Evolutionary conservation across 2,888 invertebrate species (phyloP).

Genomic region (Lepidonotus clava): DNA sequence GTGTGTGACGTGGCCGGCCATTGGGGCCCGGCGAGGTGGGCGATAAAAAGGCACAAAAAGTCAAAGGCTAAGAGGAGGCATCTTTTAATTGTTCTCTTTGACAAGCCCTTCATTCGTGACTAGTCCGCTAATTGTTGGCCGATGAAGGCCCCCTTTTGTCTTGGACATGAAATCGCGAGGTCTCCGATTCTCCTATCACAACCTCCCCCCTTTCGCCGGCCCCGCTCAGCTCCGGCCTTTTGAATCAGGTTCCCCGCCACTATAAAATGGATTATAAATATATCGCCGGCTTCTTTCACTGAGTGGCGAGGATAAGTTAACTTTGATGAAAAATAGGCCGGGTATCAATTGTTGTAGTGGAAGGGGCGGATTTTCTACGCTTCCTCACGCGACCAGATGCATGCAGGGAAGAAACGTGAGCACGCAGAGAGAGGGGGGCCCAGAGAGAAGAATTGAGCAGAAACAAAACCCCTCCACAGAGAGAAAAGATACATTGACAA

Average conservation of each 20-base stretch:
- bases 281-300: too few relatives aligned
- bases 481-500: neutral
- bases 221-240: too few relatives aligned
- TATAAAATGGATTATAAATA: too few relatives aligned
- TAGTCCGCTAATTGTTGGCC: conserved; percentile 7
- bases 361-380: neutral
- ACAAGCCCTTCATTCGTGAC: conserved; percentile 13
- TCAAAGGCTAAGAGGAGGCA: conserved; percentile 27
- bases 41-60: neutral
- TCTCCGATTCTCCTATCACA: neutral
- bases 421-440: neutral
- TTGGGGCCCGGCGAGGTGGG: neutral
- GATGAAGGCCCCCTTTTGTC: neutral
- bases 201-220: too few relatives aligned
- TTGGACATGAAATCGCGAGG: conserved; percentile 14
- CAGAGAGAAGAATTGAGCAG: neutral
- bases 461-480: neutral
- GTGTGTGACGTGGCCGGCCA: neutral
- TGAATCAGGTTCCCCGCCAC: too few relatives aligned
- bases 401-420: neutral
- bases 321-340: too few relatives aligned
- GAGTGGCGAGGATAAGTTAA: too few relatives aligned
- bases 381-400: conserved; percentile 2
- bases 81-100: conserved; percentile 31
- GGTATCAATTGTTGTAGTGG: neutral